Evolutionary conservation across 2,888 invertebrate genomes (phyloP).

Genomic region (Caenorhabditis sp.): DNA sequence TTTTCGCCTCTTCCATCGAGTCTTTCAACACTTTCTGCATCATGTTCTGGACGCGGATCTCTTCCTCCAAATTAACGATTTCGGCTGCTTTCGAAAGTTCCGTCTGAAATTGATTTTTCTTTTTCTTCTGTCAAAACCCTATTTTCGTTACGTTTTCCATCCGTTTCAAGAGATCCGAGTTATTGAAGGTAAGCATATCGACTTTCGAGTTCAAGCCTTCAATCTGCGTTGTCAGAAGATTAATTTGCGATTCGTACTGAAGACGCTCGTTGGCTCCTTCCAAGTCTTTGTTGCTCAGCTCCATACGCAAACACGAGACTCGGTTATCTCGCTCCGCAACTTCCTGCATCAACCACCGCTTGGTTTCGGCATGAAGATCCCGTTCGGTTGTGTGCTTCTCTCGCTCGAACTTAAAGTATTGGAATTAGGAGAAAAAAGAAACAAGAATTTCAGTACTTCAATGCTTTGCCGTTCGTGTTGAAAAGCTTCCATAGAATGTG

Average conservation of each 20-base stretch:
- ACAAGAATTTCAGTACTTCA: too few relatives aligned
- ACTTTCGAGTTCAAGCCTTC: conserved; percentile 42
- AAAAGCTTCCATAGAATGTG: conserved; percentile 35
- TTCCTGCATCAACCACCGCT: conserved; percentile 71
- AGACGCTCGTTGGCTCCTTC: conserved; percentile 43
- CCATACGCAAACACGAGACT: conserved; percentile 71
- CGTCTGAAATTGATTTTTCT: conserved; percentile 7
- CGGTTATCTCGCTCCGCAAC: conserved; percentile 72
- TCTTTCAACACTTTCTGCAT: conserved; percentile 31
- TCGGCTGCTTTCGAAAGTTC: conserved; percentile 31
- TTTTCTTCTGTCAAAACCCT: not conserved
- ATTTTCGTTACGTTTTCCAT: conserved; percentile 24
- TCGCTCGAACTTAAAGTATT: conserved; percentile 66
- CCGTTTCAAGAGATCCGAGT: conserved; percentile 23
- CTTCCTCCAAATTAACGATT: conserved; percentile 54
- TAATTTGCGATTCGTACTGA: conserved; percentile 38
- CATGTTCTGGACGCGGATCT: conserved; percentile 42
- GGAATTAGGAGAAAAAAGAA: too few relatives aligned
- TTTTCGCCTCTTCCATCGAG: conserved; percentile 44
- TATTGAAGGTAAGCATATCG: conserved; percentile 37
- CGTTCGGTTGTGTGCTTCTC: conserved; percentile 59
- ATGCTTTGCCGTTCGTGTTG: conserved; percentile 55
- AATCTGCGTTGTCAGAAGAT: conserved; percentile 25
- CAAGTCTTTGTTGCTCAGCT: conserved; percentile 58
- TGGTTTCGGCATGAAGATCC: conserved; percentile 59